Conservation (phyloP, 2,113 vertebrate genomes). For the Pithys albifrons region DNA sequence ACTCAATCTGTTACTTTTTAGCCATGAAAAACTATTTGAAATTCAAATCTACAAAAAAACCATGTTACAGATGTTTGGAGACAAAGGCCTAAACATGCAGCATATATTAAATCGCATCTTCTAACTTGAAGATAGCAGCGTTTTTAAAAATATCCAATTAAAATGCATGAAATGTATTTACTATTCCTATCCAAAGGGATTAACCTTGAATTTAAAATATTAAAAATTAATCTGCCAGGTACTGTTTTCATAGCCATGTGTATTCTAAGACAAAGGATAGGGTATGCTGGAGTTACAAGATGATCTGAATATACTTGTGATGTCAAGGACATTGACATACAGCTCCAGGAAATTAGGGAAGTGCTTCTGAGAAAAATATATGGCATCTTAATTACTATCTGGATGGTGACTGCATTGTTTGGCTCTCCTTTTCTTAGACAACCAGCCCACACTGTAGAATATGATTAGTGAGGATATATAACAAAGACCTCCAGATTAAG, state of each 20-base stretch:
- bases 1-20: background rate
- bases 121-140: background rate
- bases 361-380: background rate
- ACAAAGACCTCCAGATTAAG: too few relatives aligned
- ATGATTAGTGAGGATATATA: too few relatives aligned
- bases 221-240: background rate
- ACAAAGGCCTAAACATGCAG: background rate
- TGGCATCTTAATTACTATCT: background rate
- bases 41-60: background rate
- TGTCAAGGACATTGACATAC: background rate
- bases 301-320: background rate
- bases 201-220: background rate
- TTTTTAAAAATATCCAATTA: background rate
- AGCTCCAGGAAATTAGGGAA: background rate
- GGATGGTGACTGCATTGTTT: background rate
- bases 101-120: background rate
- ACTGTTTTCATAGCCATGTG: background rate
- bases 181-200: background rate
- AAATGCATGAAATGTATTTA: background rate
- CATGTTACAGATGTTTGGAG: background rate
- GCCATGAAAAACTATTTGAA: background rate
- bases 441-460: too few relatives aligned
- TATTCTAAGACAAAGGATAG: background rate
- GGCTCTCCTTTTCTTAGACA: too few relatives aligned
- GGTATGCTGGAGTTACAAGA: background rate